Conservation (phyloP, 2,888 invertebrate genomes). For the Lithophane semibrunnea region DNA sequence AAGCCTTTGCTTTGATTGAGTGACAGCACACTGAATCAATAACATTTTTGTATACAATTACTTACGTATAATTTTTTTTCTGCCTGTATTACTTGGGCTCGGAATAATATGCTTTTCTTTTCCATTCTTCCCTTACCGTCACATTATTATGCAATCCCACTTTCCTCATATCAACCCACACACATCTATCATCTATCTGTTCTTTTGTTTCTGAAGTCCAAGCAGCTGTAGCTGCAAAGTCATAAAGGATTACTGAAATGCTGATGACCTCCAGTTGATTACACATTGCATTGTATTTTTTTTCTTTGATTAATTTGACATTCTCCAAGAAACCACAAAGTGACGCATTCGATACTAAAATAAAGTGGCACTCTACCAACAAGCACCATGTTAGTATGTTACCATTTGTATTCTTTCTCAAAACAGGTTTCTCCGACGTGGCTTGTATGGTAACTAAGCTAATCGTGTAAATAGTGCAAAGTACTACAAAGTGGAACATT, state of each 20-base stretch:
- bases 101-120: not conserved
- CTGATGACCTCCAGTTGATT: constrained; percentile 33
- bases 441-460: constrained; percentile 35
- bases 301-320: constrained; percentile 22
- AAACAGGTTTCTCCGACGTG: constrained; percentile 59
- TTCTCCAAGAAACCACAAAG: constrained; percentile 35
- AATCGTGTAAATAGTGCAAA: constrained; percentile 57
- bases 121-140: not conserved
- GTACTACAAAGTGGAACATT: constrained; percentile 48
- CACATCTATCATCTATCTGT: not conserved
- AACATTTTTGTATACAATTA: not conserved
- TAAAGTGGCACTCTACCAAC: constrained; percentile 27
- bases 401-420: constrained; percentile 56
- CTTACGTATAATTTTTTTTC: too few relatives aligned
- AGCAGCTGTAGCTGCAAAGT: not conserved
- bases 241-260: constrained; percentile 6
- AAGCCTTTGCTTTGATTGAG: constrained; percentile 13
- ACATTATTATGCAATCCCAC: too few relatives aligned
- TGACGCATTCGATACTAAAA: constrained; percentile 30
- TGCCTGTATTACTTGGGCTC: not conserved
- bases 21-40: not conserved
- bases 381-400: constrained; percentile 44
- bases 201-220: not conserved
- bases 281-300: constrained; percentile 41
- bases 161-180: too few relatives aligned